These are phyloP conservation scores for Pituophis catenifer DNA, from an alignment of 2,113 vertebrate genomes.

Conservation along the genomic window DNA sequence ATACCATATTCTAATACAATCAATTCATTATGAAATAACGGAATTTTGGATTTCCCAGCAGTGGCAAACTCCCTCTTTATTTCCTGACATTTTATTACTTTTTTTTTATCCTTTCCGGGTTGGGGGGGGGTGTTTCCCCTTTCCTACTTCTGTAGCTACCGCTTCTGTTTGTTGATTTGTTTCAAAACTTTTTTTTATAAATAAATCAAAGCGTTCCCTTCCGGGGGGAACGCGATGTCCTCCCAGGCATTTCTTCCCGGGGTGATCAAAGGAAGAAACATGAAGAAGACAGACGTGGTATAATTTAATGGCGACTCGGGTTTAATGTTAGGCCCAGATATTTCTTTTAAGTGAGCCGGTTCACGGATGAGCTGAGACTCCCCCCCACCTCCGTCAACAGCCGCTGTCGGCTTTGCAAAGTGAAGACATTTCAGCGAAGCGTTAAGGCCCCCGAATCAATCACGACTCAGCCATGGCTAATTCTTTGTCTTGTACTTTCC, in stretches of 20 bases:
- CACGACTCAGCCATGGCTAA: background rate
- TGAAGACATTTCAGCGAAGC: background rate
- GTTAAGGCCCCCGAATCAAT: background rate
- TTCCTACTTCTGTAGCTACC: no score
- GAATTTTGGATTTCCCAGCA: no score
- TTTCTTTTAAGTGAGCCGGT: background rate
- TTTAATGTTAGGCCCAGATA: background rate
- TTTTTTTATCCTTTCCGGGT: no score
- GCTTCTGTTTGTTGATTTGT: background rate
- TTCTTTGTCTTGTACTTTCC: background rate
- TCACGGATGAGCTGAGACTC: background rate
- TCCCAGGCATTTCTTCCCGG: conserved; percentile 18
- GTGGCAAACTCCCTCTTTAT: no score
- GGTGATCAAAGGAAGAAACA: conserved; percentile 26
- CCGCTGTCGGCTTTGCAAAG: background rate
- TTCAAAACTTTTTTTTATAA: background rate
- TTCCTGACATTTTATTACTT: no score
- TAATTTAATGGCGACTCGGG: background rate
- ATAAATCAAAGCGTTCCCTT: background rate
- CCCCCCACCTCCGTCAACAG: background rate
- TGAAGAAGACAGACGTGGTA: background rate
- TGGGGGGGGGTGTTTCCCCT: no score
- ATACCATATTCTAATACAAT: no score
- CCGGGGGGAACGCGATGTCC: background rate
- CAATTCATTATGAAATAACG: no score